phyloP scores from a whole-genome alignment of 2,113 vertebrate species.

The Amphiprion percula region DNA sequence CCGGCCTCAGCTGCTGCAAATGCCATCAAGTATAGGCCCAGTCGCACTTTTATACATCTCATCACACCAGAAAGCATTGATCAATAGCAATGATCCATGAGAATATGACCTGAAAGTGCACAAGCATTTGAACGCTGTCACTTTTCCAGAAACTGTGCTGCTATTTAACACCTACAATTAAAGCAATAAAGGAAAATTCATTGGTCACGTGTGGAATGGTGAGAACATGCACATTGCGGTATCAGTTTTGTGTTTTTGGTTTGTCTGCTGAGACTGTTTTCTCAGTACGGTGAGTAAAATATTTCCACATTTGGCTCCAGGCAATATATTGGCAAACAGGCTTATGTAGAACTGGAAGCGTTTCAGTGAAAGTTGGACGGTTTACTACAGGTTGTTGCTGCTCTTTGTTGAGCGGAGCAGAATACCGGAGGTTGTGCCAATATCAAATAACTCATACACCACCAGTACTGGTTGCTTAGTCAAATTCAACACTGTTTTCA shows the following conservation, averaged over 20 bases:
- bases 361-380: background rate
- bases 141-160: too few species aligned
- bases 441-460: background rate
- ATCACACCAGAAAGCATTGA: background rate
- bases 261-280: slow-evolving; percentile 3
- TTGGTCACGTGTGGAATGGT: too few species aligned
- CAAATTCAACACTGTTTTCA: background rate
- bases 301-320: slow-evolving; percentile 3
- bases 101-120: background rate
- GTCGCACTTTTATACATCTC: background rate
- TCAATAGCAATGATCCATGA: background rate
- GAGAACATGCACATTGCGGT: background rate
- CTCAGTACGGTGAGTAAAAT: background rate
- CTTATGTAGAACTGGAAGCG: background rate
- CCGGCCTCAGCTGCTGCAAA: background rate
- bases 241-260: slow-evolving; percentile 1
- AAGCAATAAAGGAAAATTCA: too few species aligned
- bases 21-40: background rate
- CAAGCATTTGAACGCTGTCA: background rate
- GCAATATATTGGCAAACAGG: background rate
- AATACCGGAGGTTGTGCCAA: too few species aligned
- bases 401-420: too few species aligned
- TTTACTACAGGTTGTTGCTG: too few species aligned
- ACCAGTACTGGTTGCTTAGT: background rate
- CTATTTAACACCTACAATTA: too few species aligned